Evolutionary conservation across 2,888 invertebrate species (phyloP).

Genomic region (Tenthredo livida): DNA sequence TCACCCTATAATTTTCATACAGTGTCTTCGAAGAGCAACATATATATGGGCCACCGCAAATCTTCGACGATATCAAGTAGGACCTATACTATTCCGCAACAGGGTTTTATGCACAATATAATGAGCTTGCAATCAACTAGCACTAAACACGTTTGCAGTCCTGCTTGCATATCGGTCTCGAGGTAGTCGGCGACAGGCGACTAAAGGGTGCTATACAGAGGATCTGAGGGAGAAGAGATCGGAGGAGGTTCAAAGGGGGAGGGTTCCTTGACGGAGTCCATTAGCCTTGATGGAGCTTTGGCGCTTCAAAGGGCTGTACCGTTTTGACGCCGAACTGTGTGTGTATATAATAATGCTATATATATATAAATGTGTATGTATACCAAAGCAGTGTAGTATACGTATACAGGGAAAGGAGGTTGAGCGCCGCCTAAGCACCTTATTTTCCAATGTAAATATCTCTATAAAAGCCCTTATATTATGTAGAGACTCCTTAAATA

Average conservation of each 20-base stretch:
- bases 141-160: slow-evolving; percentile 61
- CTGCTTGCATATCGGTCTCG: background rate
- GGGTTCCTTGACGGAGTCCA: slow-evolving; percentile 63
- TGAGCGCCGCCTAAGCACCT: slow-evolving; percentile 44
- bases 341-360: slow-evolving; percentile 55
- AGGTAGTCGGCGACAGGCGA: slow-evolving; percentile 14
- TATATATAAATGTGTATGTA: slow-evolving; percentile 30
- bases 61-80: background rate
- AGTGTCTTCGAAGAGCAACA: background rate
- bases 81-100: background rate
- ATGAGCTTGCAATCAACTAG: slow-evolving; percentile 69
- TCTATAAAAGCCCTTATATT: slow-evolving; percentile 19
- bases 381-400: slow-evolving; percentile 49
- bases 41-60: background rate
- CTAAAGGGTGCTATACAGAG: slow-evolving; percentile 50
- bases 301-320: slow-evolving; percentile 74
- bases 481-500: slow-evolving; percentile 65
- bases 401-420: slow-evolving; percentile 50
- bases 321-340: slow-evolving; percentile 69
- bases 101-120: slow-evolving; percentile 67
- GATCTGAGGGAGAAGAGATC: slow-evolving; percentile 49
- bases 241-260: slow-evolving; percentile 51
- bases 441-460: slow-evolving; percentile 50
- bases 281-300: slow-evolving; percentile 73
- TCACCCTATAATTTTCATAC: background rate